phyloP scores from a whole-genome alignment of 1,140 invertebrate genomes.

The Harlomillsia oculata region DNA sequence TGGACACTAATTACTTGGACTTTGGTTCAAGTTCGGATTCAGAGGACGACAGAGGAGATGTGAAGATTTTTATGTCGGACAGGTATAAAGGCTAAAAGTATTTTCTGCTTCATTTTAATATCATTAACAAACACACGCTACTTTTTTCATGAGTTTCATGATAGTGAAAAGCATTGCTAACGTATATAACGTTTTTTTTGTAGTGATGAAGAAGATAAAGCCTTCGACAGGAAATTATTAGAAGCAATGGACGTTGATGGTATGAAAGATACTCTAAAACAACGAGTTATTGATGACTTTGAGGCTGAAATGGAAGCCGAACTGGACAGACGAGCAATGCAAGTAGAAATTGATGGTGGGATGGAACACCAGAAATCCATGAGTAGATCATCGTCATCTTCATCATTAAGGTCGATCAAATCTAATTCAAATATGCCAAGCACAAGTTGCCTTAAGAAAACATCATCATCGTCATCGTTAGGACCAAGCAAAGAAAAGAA shows the following conservation, averaged over 20 bases:
- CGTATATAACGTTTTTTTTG: background rate
- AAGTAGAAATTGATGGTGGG: constrained; percentile 26
- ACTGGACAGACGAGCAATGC: constrained; percentile 24
- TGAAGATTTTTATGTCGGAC: background rate
- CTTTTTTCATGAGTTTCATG: background rate
- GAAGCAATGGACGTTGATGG: background rate
- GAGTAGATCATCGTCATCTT: constrained; percentile 30
- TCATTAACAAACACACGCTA: background rate
- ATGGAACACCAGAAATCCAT: constrained; percentile 30
- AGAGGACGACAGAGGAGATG: constrained; percentile 18
- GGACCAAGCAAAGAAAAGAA: background rate
- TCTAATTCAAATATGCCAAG: constrained; percentile 3
- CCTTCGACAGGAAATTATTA: constrained; percentile 3
- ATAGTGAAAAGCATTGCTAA: background rate
- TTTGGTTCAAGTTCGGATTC: constrained; percentile 27
- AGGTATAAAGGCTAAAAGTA: background rate
- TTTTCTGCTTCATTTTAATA: background rate
- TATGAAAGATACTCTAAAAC: background rate
- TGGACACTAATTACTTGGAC: constrained; percentile 23
- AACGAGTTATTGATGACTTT: constrained; percentile 25
- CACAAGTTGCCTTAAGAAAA: background rate
- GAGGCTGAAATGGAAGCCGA: constrained; percentile 35
- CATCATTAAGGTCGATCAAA: no score
- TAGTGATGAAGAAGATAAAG: constrained; percentile 33
- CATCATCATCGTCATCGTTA: background rate